Evolutionary conservation across 2,113 vertebrate genomes (phyloP).

Genomic region (Xiphophorus couchianus): DNA sequence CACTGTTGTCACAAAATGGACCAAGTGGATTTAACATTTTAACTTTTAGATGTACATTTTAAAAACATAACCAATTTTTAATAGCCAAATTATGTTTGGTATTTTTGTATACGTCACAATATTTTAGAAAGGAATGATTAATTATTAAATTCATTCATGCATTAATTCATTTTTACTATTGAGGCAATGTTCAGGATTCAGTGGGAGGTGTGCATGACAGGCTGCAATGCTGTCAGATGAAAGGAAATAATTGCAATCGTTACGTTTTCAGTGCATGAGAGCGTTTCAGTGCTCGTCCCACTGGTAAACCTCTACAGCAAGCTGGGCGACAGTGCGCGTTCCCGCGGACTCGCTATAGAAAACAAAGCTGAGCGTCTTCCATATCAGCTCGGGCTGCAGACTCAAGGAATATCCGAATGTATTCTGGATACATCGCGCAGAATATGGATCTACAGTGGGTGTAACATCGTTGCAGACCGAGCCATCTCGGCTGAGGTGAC

Average conservation of each 20-base stretch:
- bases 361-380: slow-evolving; percentile 84
- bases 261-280: slow-evolving; percentile 45
- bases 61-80: no score
- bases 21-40: no score
- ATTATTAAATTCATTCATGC: background rate
- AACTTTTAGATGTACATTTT: no score
- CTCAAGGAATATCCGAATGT: slow-evolving; percentile 58
- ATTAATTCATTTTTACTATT: slow-evolving; percentile 5
- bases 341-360: slow-evolving; percentile 79
- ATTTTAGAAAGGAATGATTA: background rate
- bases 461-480: slow-evolving; percentile 69
- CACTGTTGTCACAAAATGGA: no score
- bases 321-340: slow-evolving; percentile 71
- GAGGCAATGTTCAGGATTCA: slow-evolving; percentile 5
- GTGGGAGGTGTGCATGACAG: slow-evolving; percentile 26
- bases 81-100: no score
- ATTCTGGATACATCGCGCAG: slow-evolving; percentile 44
- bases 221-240: slow-evolving; percentile 42
- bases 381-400: slow-evolving; percentile 72
- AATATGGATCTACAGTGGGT: slow-evolving; percentile 79
- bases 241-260: slow-evolving; percentile 41
- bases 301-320: slow-evolving; percentile 68
- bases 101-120: no score
- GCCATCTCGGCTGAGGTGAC: slow-evolving; percentile 66
- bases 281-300: slow-evolving; percentile 64